A percentile compares a stretch with the other conserved stretches of the same genome.
These are phyloP conservation scores for Felis chaus DNA, from an alignment of 2,113 vertebrate genomes.

Conservation along the genomic window DNA sequence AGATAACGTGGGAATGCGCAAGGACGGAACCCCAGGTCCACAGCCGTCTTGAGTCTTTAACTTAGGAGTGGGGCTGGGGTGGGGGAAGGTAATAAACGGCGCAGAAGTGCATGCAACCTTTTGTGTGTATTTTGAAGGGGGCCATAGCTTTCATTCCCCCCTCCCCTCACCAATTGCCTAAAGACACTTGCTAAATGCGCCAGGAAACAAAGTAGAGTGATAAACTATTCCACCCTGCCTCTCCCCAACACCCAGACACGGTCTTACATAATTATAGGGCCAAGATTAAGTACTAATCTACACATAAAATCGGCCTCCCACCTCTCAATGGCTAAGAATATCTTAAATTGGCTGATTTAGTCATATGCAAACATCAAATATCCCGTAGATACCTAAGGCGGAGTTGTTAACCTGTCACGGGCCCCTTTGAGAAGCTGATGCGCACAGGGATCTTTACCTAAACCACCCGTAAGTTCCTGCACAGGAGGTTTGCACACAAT, in stretches of 20 bases:
- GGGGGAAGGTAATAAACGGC: not conserved
- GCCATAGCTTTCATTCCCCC: not conserved
- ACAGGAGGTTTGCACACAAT: not conserved
- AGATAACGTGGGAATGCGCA: not conserved
- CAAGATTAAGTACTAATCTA: slow-evolving; percentile 36
- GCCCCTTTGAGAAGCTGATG: not conserved
- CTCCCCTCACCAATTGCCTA: not conserved
- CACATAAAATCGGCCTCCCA: slow-evolving; percentile 36
- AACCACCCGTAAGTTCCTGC: not conserved
- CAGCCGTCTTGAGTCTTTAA: not conserved
- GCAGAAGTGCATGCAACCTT: not conserved
- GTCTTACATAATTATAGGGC: not conserved
- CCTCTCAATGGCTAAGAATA: slow-evolving; percentile 49
- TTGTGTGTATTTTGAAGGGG: not conserved
- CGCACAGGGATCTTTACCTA: not conserved
- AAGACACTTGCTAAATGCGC: slow-evolving; percentile 1
- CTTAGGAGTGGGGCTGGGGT: not conserved
- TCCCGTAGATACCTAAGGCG: not conserved
- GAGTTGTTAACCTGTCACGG: not conserved
- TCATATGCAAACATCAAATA: slow-evolving; percentile 30
- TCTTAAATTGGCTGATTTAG: slow-evolving; percentile 27
- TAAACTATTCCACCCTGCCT: not conserved
- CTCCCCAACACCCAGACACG: slow-evolving; percentile 28
- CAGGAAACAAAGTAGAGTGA: slow-evolving; percentile 7
- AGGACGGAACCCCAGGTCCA: not conserved